A percentile compares a stretch with the other conserved stretches of the same genome.
These are phyloP conservation scores for Xanthia icteritia DNA, from an alignment of 2,888 invertebrate species.

Conservation along the genomic window DNA sequence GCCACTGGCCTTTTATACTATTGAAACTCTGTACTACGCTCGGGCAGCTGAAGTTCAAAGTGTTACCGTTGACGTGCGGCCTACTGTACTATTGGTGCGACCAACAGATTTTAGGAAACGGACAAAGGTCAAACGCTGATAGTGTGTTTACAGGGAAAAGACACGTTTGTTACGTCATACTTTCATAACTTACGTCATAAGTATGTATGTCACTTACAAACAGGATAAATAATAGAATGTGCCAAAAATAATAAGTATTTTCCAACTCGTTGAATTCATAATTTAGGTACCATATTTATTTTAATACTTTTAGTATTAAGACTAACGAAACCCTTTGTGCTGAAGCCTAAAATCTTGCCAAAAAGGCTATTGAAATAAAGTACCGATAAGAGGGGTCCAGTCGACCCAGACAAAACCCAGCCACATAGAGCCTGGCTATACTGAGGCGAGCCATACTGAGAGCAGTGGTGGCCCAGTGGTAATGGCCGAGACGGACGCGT, in stretches of 20 bases:
- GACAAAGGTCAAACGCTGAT: not conserved
- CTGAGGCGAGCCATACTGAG: not conserved
- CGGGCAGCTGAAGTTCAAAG: not conserved
- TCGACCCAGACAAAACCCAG: not conserved
- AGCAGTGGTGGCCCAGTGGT: too few species aligned
- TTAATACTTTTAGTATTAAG: not conserved
- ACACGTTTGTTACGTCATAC: conserved; percentile 3
- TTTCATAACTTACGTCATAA: conserved; percentile 7
- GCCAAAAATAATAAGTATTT: conserved; percentile 9
- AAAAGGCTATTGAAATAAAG: not conserved
- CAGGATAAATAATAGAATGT: conserved; percentile 2
- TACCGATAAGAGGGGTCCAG: not conserved
- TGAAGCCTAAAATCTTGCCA: not conserved
- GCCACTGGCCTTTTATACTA: too few species aligned
- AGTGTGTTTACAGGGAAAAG: conserved; percentile 3
- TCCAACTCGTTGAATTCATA: not conserved
- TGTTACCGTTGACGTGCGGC: not conserved
- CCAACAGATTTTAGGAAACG: not conserved
- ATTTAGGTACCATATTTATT: not conserved
- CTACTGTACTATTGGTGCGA: not conserved
- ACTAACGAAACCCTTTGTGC: not conserved
- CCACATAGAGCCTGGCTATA: not conserved
- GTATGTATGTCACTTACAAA: not conserved
- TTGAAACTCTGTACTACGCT: not conserved
- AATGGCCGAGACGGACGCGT: too few species aligned